These are phyloP conservation scores for Oscheius myriophilus DNA, from an alignment of 2,888 invertebrate species.

Conservation along the genomic window DNA sequence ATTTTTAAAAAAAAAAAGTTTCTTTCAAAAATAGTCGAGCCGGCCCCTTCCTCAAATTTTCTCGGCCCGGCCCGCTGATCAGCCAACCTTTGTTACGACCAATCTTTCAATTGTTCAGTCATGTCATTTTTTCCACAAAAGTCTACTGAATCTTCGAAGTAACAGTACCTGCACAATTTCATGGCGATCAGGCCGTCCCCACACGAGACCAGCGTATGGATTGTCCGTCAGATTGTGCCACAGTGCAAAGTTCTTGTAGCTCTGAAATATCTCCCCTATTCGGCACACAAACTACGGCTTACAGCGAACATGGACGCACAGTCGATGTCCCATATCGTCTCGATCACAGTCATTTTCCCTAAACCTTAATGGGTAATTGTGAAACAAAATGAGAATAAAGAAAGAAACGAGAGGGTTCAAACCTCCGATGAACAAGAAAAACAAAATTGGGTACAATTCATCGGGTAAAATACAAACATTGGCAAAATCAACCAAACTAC, in stretches of 20 bases:
- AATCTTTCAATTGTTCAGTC: too few species aligned
- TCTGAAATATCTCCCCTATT: conserved; percentile 28
- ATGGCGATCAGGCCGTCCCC: conserved; percentile 28
- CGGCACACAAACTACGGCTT: neutral
- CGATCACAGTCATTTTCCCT: conserved; percentile 17
- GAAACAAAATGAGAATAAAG: neutral
- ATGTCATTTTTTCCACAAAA: too few species aligned
- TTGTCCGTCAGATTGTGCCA: conserved; percentile 31
- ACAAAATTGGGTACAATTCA: neutral
- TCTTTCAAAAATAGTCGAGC: too few species aligned
- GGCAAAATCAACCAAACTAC: neutral
- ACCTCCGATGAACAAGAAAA: neutral
- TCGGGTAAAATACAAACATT: neutral
- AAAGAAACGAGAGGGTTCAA: neutral
- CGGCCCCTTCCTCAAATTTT: too few species aligned
- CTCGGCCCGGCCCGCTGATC: too few species aligned
- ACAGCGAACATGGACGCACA: conserved; percentile 51
- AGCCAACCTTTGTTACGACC: too few species aligned
- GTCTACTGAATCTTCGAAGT: too few species aligned
- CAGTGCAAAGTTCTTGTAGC: conserved; percentile 33
- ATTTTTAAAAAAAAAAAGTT: too few species aligned
- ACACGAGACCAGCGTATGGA: conserved; percentile 32
- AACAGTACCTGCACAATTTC: conserved; percentile 24
- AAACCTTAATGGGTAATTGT: neutral
- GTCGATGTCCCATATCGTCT: conserved; percentile 52